A percentile compares a stretch with the other conserved stretches of the same genome.
Evolutionary conservation across 2,113 vertebrate genomes (phyloP).

Genomic region (Promerops cafer): DNA sequence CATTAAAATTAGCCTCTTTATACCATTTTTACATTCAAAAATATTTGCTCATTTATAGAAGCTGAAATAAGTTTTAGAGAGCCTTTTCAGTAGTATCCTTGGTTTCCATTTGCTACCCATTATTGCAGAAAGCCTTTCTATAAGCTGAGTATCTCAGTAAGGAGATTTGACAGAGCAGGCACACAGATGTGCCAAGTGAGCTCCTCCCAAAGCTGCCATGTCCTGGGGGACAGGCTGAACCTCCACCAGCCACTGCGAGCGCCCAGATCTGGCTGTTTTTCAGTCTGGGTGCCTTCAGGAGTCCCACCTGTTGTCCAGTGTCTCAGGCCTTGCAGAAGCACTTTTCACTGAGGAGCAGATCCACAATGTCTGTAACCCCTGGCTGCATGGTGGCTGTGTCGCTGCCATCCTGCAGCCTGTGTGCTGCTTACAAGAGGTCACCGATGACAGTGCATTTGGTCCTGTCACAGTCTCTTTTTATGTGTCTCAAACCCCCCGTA

Average conservation of each 20-base stretch:
- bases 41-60: background rate
- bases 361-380: background rate
- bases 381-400: background rate
- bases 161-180: background rate
- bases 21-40: background rate
- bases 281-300: background rate
- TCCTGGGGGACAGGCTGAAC: background rate
- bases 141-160: background rate
- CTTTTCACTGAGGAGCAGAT: background rate
- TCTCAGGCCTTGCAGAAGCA: background rate
- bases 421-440: background rate
- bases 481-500: background rate
- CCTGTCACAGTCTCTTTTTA: background rate
- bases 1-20: background rate
- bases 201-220: background rate
- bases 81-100: background rate
- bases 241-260: rapidly evolving
- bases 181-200: background rate
- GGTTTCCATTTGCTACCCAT: background rate
- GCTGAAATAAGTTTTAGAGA: background rate
- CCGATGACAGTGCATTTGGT: background rate
- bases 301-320: background rate
- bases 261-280: background rate
- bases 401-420: background rate
- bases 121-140: background rate